Conservation (phyloP, 1,140 invertebrate species). For the Scaptomyza pallida region DNA sequence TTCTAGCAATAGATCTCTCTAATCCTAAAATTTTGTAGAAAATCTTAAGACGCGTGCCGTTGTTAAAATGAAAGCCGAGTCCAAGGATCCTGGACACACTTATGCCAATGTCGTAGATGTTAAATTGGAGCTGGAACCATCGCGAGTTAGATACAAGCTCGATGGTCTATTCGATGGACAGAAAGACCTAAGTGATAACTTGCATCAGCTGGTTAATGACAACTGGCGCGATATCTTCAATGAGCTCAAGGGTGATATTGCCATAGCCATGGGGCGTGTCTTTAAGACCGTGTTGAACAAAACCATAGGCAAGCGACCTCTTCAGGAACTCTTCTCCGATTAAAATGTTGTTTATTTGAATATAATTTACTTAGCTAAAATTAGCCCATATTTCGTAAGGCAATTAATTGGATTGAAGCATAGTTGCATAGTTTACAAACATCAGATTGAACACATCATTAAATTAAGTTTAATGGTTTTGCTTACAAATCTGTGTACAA, state of each 20-base stretch:
- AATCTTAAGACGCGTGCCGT: conserved; percentile 29
- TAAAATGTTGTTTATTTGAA: not conserved
- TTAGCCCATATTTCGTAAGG: not conserved
- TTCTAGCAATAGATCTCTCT: too few species aligned
- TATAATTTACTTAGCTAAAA: not conserved
- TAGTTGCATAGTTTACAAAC: not conserved
- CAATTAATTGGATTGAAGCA: conserved; percentile 6
- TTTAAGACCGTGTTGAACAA: conserved; percentile 84
- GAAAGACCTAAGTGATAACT: conserved; percentile 79
- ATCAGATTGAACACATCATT: too few species aligned
- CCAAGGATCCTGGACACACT: conserved; percentile 50
- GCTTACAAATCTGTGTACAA: too few species aligned
- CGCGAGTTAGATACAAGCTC: conserved; percentile 63
- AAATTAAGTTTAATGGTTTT: too few species aligned
- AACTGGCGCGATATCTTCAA: conserved; percentile 84
- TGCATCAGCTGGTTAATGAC: conserved; percentile 83
- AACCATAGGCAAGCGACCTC: conserved; percentile 84
- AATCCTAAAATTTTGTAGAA: conserved; percentile 6
- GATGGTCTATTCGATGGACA: conserved; percentile 84
- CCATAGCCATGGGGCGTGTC: conserved; percentile 84
- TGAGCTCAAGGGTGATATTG: conserved; percentile 84
- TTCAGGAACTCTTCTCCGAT: conserved; percentile 84
- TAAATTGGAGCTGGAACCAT: conserved; percentile 43
- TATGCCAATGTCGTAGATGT: conserved; percentile 42
- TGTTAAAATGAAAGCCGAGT: conserved; percentile 34